A percentile compares a stretch with the other conserved stretches of the same genome.
Conservation (phyloP, 2,113 vertebrate genomes). For the Dipodomys stephensi region DNA sequence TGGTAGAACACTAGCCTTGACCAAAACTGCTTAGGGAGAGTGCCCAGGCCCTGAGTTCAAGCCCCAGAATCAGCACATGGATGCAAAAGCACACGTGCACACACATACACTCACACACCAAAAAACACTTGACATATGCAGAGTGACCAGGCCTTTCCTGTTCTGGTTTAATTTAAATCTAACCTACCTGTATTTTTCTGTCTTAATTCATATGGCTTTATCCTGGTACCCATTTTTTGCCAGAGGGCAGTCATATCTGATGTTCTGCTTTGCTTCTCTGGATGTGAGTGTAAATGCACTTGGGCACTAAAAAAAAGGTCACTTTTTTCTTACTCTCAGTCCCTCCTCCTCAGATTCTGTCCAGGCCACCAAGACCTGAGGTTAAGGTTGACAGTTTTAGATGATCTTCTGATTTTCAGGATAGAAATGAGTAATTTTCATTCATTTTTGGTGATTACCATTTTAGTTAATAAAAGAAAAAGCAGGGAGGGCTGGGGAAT, state of each 20-base stretch:
- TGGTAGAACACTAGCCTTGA: too few species aligned
- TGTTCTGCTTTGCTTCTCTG: not conserved
- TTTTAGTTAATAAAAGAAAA: slow-evolving; percentile 11
- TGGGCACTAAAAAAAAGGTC: not conserved
- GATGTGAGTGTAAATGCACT: not conserved
- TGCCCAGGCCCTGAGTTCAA: too few species aligned
- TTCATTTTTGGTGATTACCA: not conserved
- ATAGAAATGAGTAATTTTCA: not conserved
- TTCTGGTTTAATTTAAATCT: not conserved
- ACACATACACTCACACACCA: too few species aligned
- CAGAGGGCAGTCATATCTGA: not conserved
- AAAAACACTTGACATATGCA: too few species aligned
- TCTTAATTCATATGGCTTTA: not conserved
- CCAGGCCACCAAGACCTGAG: not conserved
- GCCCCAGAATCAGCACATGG: too few species aligned
- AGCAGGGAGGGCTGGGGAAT: not conserved
- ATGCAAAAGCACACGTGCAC: too few species aligned
- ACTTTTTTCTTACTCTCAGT: not conserved
- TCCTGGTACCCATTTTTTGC: not conserved
- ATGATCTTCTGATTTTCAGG: not conserved
- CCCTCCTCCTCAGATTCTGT: not conserved
- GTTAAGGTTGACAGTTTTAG: not conserved
- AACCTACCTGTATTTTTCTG: not conserved
- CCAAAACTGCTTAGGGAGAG: too few species aligned
- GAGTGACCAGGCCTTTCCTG: not conserved